Conservation (phyloP, 2,888 invertebrate species). For the Epirrita christyi region DNA sequence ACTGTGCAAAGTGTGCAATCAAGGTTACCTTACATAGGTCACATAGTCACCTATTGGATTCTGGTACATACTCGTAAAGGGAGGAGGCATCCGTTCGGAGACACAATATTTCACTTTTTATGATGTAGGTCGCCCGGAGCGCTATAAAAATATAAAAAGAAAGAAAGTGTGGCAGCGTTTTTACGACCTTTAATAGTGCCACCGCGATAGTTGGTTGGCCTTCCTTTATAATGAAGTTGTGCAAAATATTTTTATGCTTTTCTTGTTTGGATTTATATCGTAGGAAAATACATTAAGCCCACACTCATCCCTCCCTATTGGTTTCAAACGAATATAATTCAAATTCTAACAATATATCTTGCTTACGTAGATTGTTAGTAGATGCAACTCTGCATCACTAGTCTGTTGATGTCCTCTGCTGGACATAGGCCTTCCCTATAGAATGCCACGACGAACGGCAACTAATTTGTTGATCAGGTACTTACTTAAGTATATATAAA, state of each 20-base stretch:
- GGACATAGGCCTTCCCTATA: no score
- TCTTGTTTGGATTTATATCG: conserved; percentile 21
- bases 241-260: conserved; percentile 26
- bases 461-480: no score
- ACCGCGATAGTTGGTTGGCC: conserved; percentile 56
- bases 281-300: conserved; percentile 8
- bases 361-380: not conserved
- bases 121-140: conserved; percentile 73
- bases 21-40: conserved; percentile 14
- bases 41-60: conserved; percentile 73
- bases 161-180: conserved; percentile 66
- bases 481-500: no score
- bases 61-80: conserved; percentile 75
- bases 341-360: no score
- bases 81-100: conserved; percentile 69
- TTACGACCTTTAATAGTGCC: conserved; percentile 72
- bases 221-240: conserved; percentile 36
- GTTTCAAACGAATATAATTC: not conserved
- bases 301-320: not conserved
- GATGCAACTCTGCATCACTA: not conserved
- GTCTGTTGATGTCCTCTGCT: not conserved
- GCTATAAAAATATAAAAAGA: conserved; percentile 74
- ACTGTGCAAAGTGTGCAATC: not conserved
- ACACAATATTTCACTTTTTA: conserved; percentile 81
- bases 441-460: no score